A percentile compares a stretch with the other conserved stretches of the same genome.
Conservation (phyloP, 2,797 vertebrate species). For the Galaxias olidus region DNA sequence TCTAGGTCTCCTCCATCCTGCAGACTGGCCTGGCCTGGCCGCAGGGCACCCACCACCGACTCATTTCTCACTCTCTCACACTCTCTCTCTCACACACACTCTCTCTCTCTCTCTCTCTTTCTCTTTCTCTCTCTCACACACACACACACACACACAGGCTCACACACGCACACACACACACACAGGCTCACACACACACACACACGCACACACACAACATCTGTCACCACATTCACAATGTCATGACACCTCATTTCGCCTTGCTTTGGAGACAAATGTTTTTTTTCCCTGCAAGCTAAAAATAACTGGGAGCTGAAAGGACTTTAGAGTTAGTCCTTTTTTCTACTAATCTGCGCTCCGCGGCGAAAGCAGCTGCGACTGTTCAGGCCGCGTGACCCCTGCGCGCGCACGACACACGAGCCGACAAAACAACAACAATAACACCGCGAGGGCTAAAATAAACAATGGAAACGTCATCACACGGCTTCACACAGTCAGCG, state of each 20-base stretch:
- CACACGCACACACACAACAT: no score
- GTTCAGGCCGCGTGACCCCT: no score
- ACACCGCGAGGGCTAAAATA: conserved; percentile 3
- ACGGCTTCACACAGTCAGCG: conserved; percentile 21
- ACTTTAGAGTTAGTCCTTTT: no score
- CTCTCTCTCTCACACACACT: conserved; percentile 17
- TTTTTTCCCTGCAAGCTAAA: no score
- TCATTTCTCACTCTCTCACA: no score
- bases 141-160: conserved; percentile 7
- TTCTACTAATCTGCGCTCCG: no score
- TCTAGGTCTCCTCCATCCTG: conserved; percentile 33
- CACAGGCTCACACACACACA: conserved; percentile 4
- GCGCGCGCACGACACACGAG: not conserved
- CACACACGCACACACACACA: conserved; percentile 41
- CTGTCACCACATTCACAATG: not conserved
- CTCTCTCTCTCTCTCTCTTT: conserved; percentile 42
- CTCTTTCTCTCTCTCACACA: conserved; percentile 44
- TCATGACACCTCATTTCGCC: not conserved
- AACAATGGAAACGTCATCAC: conserved; percentile 22
- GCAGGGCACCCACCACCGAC: no score
- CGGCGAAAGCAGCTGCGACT: no score
- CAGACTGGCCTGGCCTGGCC: not conserved
- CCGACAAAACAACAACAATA: not conserved
- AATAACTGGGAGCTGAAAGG: no score
- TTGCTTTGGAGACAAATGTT: no score